Evolutionary conservation across 2,797 vertebrate genomes (phyloP), one percentile per base, ranked within the genome.

Genomic region (Halcyon leucocephala): DNA sequence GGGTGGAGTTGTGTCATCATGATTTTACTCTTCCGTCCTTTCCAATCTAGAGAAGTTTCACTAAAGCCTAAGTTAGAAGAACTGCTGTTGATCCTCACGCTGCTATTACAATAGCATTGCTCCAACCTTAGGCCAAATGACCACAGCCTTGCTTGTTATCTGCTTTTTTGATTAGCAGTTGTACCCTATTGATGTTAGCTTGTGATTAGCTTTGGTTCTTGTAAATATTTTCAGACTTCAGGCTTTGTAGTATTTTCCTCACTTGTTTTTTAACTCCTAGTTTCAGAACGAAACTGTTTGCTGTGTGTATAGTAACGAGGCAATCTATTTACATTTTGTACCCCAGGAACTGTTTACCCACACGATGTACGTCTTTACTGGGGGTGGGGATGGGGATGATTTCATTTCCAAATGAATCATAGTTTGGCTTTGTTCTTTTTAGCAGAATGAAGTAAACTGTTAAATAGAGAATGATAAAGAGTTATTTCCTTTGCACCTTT

Each of bases 401-500:
- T 96, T 97, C 93, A 90, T 97, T 95, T 95, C 96, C 95, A 97
- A 97, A 94, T 97, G 97, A 98, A 97, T 98, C 97, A 97, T 96
- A 54, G 69, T 92, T 97, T 96, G 92, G 96, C 95, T 86, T 96
- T 97, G 89, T 92, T 88, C 58, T 95, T 96, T 95, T 85, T 49
- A 98, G 98, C 96, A 97, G 97, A 98, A 97, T 96, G 96, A 97
- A 98, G 97, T 97, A 97, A 99, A 98, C 98, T 97, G 98, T 99
- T 99, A 98, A 98, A 97, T 97, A 97, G 97, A 96, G 98, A 97
- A 98, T 98, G 98, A 98, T 98, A 98, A 98, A 98, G 96, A 97
- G 98, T 97, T 87, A 97, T 98, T 99, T 99, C 98, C 98, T 98
- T 97, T 98, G 97, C 97, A 98, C 97, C 98, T 98, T 98, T 98